Percentiles rank a stretch among this genome's conserved stretches.
Conservation (phyloP, 2,113 vertebrate species). For the Myxocyprinus asiaticus region DNA sequence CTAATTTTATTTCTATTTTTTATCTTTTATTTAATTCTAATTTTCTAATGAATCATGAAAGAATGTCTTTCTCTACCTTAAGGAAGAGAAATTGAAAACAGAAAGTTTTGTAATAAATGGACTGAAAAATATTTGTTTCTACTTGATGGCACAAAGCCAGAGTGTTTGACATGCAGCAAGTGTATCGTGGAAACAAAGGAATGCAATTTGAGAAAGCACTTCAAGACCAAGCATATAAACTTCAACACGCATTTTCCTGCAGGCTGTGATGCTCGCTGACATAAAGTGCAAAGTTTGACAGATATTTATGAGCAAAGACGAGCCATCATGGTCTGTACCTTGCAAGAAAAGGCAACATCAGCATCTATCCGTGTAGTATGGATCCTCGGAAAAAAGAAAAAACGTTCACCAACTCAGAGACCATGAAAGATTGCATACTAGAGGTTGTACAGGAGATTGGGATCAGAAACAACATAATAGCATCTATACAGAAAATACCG, state of each 20-base stretch:
- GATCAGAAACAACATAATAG: background rate
- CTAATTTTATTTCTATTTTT: too few species aligned
- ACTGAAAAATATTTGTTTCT: background rate
- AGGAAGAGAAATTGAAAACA: background rate
- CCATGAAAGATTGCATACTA: background rate
- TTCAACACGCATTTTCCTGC: background rate
- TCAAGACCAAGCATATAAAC: conserved; percentile 5
- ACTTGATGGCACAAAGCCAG: background rate
- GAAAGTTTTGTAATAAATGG: background rate
- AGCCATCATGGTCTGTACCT: conserved; percentile 14
- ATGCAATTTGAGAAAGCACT: background rate
- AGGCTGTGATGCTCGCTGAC: background rate
- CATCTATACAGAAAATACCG: background rate
- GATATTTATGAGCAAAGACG: background rate
- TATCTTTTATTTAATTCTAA: too few species aligned
- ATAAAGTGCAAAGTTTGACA: conserved; percentile 3
- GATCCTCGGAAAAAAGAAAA: conserved; percentile 2
- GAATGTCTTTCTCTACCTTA: background rate
- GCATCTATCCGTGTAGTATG: background rate
- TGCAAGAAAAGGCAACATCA: background rate
- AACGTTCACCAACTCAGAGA: background rate
- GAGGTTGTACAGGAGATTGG: background rate
- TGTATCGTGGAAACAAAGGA: background rate
- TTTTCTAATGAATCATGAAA: background rate
- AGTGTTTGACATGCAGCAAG: background rate